A percentile compares a stretch with the other conserved stretches of the same genome.
phyloP scores from a whole-genome alignment of 1,140 invertebrate genomes.

The Drosophila pseudoananassae region DNA sequence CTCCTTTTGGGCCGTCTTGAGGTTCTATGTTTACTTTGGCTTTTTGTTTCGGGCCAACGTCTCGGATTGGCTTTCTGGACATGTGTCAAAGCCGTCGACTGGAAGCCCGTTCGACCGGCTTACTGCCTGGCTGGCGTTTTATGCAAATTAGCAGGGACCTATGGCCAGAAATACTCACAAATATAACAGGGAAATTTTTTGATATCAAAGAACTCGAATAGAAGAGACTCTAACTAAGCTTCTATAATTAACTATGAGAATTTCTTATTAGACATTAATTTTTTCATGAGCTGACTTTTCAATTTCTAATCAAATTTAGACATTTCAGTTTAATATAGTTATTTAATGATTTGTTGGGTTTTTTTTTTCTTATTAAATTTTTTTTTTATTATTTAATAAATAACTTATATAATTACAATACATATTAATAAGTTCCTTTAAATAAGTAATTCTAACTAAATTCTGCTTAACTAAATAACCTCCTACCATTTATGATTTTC shows the following conservation, averaged over 20 bases:
- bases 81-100: slow-evolving; percentile 74
- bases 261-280: too few species aligned
- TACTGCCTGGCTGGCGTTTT: slow-evolving; percentile 21
- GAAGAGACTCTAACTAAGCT: slow-evolving; percentile 35
- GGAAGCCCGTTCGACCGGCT: slow-evolving; percentile 26
- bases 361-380: too few species aligned
- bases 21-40: slow-evolving; percentile 44
- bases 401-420: too few species aligned
- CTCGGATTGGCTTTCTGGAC: slow-evolving; percentile 65
- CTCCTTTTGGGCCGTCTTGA: not conserved
- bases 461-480: too few species aligned
- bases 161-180: slow-evolving; percentile 57
- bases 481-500: not conserved
- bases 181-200: slow-evolving; percentile 20
- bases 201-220: slow-evolving; percentile 32
- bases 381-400: too few species aligned
- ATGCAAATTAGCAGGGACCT: slow-evolving; percentile 63
- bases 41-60: slow-evolving; percentile 41
- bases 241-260: too few species aligned
- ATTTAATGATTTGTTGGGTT: too few species aligned
- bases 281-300: too few species aligned
- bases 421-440: too few species aligned
- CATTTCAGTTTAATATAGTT: too few species aligned
- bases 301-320: too few species aligned
- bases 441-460: too few species aligned